phyloP scores from a whole-genome alignment of 2,797 vertebrate genomes.

The Salmo trutta region DNA sequence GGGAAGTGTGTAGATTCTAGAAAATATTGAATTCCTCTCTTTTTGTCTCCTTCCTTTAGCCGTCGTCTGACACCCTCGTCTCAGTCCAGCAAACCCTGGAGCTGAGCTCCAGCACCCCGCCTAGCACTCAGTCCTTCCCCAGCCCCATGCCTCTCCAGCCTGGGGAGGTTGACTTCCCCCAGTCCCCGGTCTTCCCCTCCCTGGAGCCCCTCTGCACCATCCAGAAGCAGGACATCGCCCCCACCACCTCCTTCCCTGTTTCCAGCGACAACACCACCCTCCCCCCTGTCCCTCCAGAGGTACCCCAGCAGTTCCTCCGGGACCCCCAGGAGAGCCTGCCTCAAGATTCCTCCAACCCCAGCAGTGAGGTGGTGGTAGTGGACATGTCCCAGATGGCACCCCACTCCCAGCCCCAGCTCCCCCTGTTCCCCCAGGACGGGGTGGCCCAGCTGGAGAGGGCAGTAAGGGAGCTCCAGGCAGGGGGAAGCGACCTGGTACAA shows the following conservation, averaged over 20 bases:
- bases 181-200: constrained; percentile 80
- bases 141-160: constrained; percentile 85
- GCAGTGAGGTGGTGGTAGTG: constrained; percentile 78
- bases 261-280: constrained; percentile 84
- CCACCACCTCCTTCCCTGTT: constrained; percentile 85
- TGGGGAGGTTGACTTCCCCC: constrained; percentile 85
- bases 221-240: constrained; percentile 90
- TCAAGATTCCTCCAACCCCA: constrained; percentile 76
- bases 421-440: constrained; percentile 84
- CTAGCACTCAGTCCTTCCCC: constrained; percentile 80
- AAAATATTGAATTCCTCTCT: constrained; percentile 11
- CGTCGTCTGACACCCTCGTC: constrained; percentile 82
- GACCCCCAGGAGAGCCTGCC: constrained; percentile 84
- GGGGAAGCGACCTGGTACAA: constrained; percentile 80
- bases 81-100: constrained; percentile 88
- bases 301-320: constrained; percentile 85
- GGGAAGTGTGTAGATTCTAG: neutral
- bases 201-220: constrained; percentile 85
- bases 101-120: constrained; percentile 77
- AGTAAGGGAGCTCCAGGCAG: constrained; percentile 89
- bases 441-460: constrained; percentile 92
- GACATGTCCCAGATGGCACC: constrained; percentile 83
- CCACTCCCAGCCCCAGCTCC: constrained; percentile 74
- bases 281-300: constrained; percentile 87
- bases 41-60: constrained; percentile 44